phyloP scores from a whole-genome alignment of 2,797 vertebrate species.

The Helostoma temminkii region DNA sequence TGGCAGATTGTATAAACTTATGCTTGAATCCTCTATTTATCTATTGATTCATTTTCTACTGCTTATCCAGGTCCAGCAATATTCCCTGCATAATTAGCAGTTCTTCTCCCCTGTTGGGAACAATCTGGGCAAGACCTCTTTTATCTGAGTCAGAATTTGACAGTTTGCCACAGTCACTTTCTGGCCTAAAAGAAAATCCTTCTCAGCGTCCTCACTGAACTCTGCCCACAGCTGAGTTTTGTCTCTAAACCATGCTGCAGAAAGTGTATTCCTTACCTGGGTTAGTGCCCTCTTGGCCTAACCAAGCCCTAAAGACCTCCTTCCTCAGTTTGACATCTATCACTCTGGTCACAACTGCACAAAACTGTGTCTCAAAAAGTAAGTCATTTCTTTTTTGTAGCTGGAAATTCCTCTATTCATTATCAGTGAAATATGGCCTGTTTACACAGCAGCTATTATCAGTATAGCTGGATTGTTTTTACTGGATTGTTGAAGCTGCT shows the following conservation, averaged over 20 bases:
- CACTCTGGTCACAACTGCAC: not conserved
- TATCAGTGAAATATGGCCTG: no score
- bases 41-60: constrained; percentile 10
- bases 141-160: constrained; percentile 42
- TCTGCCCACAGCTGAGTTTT: constrained; percentile 1
- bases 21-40: not conserved
- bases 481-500: no score
- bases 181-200: constrained; percentile 15
- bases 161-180: constrained; percentile 34
- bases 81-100: constrained; percentile 21
- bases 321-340: not conserved
- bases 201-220: constrained; percentile 19
- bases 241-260: not conserved
- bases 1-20: not conserved
- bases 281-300: not conserved
- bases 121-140: constrained; percentile 22
- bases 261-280: not conserved
- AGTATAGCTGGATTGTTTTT: no score
- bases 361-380: no score
- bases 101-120: constrained; percentile 13
- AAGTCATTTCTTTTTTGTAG: no score
- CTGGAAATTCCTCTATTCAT: no score
- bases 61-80: constrained; percentile 3
- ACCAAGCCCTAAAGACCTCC: not conserved
- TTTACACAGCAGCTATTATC: not conserved